Evolutionary conservation across 2,113 vertebrate species (phyloP), one percentile per base, ranked within the genome.

Genomic region (Otocyon megalotis): DNA sequence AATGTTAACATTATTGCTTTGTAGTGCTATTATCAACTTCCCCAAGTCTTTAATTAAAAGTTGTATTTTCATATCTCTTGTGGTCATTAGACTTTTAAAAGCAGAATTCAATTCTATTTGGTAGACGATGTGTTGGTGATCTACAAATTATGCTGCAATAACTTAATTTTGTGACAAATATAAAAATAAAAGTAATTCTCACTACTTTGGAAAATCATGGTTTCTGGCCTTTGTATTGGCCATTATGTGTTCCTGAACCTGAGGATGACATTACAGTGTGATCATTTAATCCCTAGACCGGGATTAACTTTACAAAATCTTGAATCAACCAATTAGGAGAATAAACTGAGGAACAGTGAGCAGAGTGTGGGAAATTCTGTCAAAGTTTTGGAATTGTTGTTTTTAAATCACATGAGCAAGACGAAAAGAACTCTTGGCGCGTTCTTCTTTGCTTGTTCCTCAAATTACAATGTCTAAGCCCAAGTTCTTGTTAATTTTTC

Each of bases 61-160:
- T 54, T 63, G 32, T 43, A 24, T 94, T 92, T 81, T 79, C 54
- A n/a, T 65, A 54, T 84, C 15, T 89, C 58, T 93, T 80, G 54
- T 26, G 19, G 77, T 84, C 43, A 67, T 81, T 54, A 81, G 26
- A 58, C 28, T 91, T 93, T 37, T 48, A 92, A 50, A 84, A 62
- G 17, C 60, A 56, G 16, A 90, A 83, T 81, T 94, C 37, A 90
- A 32, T 90, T 93, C 50, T 84, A 62, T 28, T 90, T 76, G 30
- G n/a, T 37, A 82, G 53, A 92, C 72, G 56, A 71, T 71, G 17
- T 60, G 26, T 48, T 88, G 72, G 0, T 74, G 56, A 89, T 79
- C 74, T 93, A 48, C 30, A 77, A 30, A 30, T 96, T 71, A 54
- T 50, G 15, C 67, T 37, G 48, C 35, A 92, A 62, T 97, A 77